Base-by-base conservation (phyloP, 1,140 invertebrate species). In the Leptopilina boulardi region DNA sequence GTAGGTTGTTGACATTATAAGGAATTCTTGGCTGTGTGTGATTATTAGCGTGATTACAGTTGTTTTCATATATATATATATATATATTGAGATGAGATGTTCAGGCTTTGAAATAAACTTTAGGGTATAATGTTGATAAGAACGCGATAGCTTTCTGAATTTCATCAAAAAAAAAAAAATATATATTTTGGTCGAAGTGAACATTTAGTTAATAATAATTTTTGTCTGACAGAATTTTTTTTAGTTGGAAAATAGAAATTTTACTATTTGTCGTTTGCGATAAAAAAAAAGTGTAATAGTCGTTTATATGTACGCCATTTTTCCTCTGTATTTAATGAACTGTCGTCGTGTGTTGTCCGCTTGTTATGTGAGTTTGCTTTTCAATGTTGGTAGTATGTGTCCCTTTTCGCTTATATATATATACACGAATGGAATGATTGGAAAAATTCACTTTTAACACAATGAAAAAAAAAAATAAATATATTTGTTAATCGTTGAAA, bases 281-380 rank as follows among this genome's bases (percentile, higher is more conserved):
- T 56, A 56, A 56, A 56, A 6, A 18, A 6, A 19, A 1, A 19
- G 19, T 9, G 54, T 21, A 56, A 19, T 56, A 56, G 51, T 41
- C 44, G 44, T 47, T 47, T n/a, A 74, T n/a, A n/a, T 71, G 77
- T 72, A 73, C 75, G 77, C 80, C 80, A 82, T 82, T 73, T 82
- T 81, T 79, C 70, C 47, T 56, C 66, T 77, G 72, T 70, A 70
- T 81, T 71, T 77, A 77, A 77, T 70, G 75, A 74, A 73, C 70
- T 73, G 74, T 74, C 71, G 70, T n/a, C n/a, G n/a, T n/a, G n/a
- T 74, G 70, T 72, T 34, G 75, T 26, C 13, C 26, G 70, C 47
- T 10, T 47, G 47, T 44, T 10, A 34, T 75, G 74, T 47, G 44
- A 13, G 3, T 47, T 47, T 47, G 44, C 44, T 42, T 42, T 13